phyloP scores from a whole-genome alignment of 2,888 invertebrate species.

The Tipula confusa region DNA sequence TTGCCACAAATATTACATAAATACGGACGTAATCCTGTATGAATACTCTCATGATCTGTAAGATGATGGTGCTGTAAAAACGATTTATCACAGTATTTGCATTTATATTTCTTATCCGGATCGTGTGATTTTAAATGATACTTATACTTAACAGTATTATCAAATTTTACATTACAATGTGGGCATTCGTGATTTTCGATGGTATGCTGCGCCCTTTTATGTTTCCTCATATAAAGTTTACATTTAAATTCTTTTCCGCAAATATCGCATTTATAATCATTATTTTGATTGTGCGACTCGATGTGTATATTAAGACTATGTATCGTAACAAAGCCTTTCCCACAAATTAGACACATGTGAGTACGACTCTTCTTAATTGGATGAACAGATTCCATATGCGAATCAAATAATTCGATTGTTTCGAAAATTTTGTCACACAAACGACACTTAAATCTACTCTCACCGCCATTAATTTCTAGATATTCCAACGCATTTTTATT shows the following conservation, averaged over 20 bases:
- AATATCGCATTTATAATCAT: conserved; percentile 32
- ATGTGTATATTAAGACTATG: conserved; percentile 35
- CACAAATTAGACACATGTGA: conserved; percentile 34
- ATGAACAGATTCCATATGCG: conserved; percentile 27
- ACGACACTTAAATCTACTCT: not conserved
- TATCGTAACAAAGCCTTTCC: conserved; percentile 33
- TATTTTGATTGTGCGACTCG: conserved; percentile 32
- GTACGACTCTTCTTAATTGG: not conserved
- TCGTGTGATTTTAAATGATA: conserved; percentile 36
- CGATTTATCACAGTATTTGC: conserved; percentile 36
- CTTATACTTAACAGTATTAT: conserved; percentile 34
- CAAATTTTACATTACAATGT: conserved; percentile 32
- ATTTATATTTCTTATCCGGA: conserved; percentile 35
- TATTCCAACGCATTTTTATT: not conserved
- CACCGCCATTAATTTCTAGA: not conserved
- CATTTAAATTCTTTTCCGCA: conserved; percentile 34
- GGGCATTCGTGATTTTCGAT: conserved; percentile 32
- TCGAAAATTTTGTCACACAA: not conserved
- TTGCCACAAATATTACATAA: conserved; percentile 36
- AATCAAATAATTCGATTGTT: not conserved
- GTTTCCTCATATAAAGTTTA: conserved; percentile 34
- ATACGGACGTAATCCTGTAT: conserved; percentile 35
- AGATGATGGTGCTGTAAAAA: conserved; percentile 36
- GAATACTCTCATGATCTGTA: conserved; percentile 35
- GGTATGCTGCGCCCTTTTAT: conserved; percentile 33